Percentiles rank a stretch among this genome's conserved stretches.
Evolutionary conservation across 2,888 invertebrate genomes (phyloP).

Genomic region (Tipula vernalis): DNA sequence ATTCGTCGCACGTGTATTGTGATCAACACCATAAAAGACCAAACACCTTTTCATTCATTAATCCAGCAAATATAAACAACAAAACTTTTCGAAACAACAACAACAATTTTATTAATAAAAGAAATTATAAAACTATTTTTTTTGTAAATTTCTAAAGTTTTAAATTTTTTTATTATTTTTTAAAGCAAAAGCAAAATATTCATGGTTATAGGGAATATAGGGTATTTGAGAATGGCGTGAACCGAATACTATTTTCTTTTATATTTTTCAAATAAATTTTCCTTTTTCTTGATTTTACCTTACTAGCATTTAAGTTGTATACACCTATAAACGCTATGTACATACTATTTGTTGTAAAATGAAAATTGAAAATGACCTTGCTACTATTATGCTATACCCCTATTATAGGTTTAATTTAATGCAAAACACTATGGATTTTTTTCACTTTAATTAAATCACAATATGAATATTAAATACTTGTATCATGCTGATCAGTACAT

Average conservation of each 20-base stretch:
- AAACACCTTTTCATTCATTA: background rate
- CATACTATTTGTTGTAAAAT: background rate
- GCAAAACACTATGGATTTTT: background rate
- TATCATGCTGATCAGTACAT: background rate
- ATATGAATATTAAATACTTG: background rate
- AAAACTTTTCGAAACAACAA: background rate
- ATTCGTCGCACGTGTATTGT: background rate
- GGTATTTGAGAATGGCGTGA: background rate
- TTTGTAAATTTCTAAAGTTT: background rate
- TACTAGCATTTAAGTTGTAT: background rate
- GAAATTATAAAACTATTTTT: background rate
- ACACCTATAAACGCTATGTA: background rate
- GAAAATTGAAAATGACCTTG: slow-evolving; percentile 4
- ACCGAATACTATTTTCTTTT: background rate
- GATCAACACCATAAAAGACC: background rate
- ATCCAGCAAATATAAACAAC: background rate
- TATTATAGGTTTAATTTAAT: background rate
- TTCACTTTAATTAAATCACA: background rate
- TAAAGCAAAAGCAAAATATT: background rate
- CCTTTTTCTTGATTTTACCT: background rate
- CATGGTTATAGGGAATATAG: background rate
- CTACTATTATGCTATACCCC: background rate
- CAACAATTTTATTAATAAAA: background rate
- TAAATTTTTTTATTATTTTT: background rate
- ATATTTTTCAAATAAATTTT: background rate